These are phyloP conservation scores for Ferrisia virgata DNA, from an alignment of 2,888 invertebrate genomes.

Conservation along the genomic window DNA sequence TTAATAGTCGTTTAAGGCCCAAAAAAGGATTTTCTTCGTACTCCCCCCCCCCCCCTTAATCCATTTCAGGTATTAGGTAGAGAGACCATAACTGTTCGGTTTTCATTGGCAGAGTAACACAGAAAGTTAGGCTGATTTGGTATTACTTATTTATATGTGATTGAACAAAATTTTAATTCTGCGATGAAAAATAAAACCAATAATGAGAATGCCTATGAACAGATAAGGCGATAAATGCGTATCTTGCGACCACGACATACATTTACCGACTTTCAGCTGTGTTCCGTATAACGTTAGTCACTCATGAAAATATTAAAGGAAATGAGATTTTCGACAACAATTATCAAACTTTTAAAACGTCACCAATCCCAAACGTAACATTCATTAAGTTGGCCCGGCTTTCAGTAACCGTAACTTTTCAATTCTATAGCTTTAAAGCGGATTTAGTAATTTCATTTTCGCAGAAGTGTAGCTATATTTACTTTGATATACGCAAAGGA, in stretches of 20 bases:
- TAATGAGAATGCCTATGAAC: no score
- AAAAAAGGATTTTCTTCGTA: no score
- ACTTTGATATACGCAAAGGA: constrained; percentile 26
- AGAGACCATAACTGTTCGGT: no score
- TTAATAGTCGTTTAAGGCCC: no score
- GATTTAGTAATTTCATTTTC: constrained; percentile 12
- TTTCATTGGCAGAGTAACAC: no score
- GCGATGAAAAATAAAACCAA: no score
- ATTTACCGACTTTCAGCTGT: background rate
- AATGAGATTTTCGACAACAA: constrained; percentile 11
- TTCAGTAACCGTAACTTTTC: background rate
- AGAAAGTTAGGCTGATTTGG: no score
- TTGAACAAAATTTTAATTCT: no score
- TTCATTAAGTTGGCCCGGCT: background rate
- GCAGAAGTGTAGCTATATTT: constrained; percentile 5
- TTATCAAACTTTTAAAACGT: constrained; percentile 11
- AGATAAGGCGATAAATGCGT: background rate
- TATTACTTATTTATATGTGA: no score
- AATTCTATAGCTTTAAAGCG: constrained; percentile 29
- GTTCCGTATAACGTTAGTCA: background rate
- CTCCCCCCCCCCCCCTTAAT: no score
- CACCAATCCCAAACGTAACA: constrained; percentile 1
- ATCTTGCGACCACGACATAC: no score
- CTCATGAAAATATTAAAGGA: background rate
- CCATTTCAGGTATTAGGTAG: no score